phyloP scores from a whole-genome alignment of 2,113 vertebrate genomes.

The Fulmarus glacialis region DNA sequence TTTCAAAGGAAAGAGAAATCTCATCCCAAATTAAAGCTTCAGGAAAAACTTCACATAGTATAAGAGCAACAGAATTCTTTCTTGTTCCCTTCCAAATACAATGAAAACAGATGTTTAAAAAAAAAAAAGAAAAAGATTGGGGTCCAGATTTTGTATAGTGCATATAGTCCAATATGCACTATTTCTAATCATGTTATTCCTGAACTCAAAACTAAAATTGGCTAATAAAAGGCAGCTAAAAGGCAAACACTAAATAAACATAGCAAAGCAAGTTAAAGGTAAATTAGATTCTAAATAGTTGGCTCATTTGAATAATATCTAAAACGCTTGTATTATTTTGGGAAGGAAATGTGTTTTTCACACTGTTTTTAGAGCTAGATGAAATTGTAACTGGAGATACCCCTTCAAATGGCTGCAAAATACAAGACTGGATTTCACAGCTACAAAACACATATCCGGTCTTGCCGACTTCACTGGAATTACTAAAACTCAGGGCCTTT shows the following conservation, averaged over 20 bases:
- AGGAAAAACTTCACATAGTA: neutral
- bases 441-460: neutral
- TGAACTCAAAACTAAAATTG: neutral
- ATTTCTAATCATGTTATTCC: neutral
- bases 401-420: neutral
- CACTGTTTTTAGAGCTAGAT: neutral
- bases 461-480: neutral
- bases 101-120: neutral
- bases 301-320: neutral
- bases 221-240: neutral
- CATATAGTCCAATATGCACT: neutral
- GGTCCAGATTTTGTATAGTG: neutral
- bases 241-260: neutral
- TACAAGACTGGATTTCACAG: neutral
- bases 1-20: neutral
- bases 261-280: neutral
- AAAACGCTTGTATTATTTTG: neutral
- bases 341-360: neutral
- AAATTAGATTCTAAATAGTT: neutral
- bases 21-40: neutral
- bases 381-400: neutral
- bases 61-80: neutral
- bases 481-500: neutral
- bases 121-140: neutral
- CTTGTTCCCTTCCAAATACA: neutral